A percentile compares a stretch with the other conserved stretches of the same genome.
phyloP scores from a whole-genome alignment of 2,888 invertebrate species.

The Gari tellinella region DNA sequence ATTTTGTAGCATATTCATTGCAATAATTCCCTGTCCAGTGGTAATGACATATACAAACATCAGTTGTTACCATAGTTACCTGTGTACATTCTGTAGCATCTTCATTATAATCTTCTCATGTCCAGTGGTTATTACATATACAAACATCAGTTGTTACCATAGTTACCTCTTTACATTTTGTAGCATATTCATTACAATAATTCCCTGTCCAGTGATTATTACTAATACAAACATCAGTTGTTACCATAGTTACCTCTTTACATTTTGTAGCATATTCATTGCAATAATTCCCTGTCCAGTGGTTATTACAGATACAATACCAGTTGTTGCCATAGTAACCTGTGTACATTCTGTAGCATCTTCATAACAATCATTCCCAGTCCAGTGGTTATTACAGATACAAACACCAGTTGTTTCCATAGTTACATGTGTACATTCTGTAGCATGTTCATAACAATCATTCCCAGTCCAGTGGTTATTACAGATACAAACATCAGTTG shows the following conservation, averaged over 20 bases:
- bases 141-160: too few species aligned
- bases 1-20: not conserved
- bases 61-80: conserved; percentile 11
- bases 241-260: too few species aligned
- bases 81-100: conserved; percentile 7
- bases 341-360: too few species aligned
- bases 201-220: too few species aligned
- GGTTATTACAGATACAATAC: too few species aligned
- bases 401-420: conserved; percentile 7
- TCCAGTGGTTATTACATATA: too few species aligned
- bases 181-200: too few species aligned
- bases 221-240: conserved; percentile 6
- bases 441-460: conserved; percentile 1
- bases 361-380: not conserved
- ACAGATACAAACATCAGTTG: conserved; percentile 8
- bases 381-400: conserved; percentile 5
- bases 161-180: too few species aligned
- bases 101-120: not conserved
- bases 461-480: conserved; percentile 4
- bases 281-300: too few species aligned
- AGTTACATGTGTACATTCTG: conserved; percentile 7
- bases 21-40: conserved; percentile 5
- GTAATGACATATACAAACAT: conserved; percentile 1
- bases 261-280: too few species aligned
- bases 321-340: too few species aligned